A percentile compares a stretch with the other conserved stretches of the same genome.
Evolutionary conservation across 2,888 invertebrate species (phyloP).

Genomic region (Acanthosepion esculentum): DNA sequence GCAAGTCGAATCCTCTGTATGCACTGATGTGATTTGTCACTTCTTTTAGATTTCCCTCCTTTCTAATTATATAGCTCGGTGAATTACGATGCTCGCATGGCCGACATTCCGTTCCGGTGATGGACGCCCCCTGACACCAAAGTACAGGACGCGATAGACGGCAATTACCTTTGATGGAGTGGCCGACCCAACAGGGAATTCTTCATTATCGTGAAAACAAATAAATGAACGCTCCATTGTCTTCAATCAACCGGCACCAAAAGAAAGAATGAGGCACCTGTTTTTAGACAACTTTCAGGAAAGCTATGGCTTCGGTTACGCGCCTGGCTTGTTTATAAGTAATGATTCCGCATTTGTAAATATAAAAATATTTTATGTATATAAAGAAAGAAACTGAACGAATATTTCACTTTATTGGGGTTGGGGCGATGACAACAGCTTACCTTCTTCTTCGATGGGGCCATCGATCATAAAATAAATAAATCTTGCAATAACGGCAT

Average conservation of each 20-base stretch:
- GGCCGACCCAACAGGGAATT: background rate
- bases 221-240: background rate
- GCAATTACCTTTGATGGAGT: constrained; percentile 23
- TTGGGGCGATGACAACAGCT: too few relatives aligned
- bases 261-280: background rate
- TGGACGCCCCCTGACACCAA: background rate
- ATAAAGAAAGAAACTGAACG: too few relatives aligned
- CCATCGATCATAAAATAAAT: too few relatives aligned
- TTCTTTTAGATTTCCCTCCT: background rate
- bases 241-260: background rate
- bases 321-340: background rate
- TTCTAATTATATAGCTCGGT: background rate
- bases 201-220: background rate
- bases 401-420: too few relatives aligned
- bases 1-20: background rate
- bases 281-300: background rate
- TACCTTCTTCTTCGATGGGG: too few relatives aligned
- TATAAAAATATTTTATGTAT: too few relatives aligned
- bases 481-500: too few relatives aligned
- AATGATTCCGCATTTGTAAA: background rate
- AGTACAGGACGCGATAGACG: background rate
- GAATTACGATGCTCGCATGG: constrained; percentile 7
- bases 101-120: background rate
- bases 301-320: background rate
- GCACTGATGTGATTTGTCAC: background rate